A percentile compares a stretch with the other conserved stretches of the same genome.
Conservation (phyloP, 2,888 invertebrate genomes). For the Meiosimyza platycephala region DNA sequence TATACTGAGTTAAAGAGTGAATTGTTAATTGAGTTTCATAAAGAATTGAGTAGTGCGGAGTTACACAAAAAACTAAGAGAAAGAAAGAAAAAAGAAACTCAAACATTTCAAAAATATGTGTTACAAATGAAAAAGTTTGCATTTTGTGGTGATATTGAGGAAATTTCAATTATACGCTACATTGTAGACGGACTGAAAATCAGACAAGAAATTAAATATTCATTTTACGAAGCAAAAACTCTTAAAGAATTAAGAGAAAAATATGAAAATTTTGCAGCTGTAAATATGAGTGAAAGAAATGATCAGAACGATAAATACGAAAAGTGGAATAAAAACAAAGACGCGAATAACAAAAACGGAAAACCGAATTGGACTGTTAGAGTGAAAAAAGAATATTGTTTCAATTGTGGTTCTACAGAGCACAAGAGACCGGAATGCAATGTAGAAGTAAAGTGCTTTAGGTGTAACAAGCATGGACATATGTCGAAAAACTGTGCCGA, state of each 20-base stretch:
- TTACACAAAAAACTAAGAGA: conserved; percentile 35
- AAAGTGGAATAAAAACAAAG: conserved; percentile 19
- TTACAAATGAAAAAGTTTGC: conserved; percentile 39
- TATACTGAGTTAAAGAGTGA: conserved; percentile 27
- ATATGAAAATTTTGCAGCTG: conserved; percentile 31
- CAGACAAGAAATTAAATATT: conserved; percentile 35
- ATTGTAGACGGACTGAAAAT: conserved; percentile 37
- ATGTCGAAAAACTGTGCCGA: no score
- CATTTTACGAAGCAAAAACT: conserved; percentile 30
- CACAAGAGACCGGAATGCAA: no score
- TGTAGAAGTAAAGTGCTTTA: no score
- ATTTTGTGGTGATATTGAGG: conserved; percentile 29
- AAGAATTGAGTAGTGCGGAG: conserved; percentile 33
- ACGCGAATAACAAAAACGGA: not conserved
- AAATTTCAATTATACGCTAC: conserved; percentile 33
- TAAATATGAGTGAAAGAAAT: conserved; percentile 21
- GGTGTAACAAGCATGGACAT: no score
- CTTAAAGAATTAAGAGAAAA: conserved; percentile 38
- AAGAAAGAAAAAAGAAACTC: conserved; percentile 34
- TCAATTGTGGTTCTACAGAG: no score
- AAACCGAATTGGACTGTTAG: no score
- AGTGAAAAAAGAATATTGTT: no score
- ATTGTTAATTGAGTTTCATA: conserved; percentile 35
- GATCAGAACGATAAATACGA: conserved; percentile 1
- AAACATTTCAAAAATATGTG: conserved; percentile 40